Conservation (phyloP, 2,113 vertebrate genomes). For the Spermophilus dauricus region DNA sequence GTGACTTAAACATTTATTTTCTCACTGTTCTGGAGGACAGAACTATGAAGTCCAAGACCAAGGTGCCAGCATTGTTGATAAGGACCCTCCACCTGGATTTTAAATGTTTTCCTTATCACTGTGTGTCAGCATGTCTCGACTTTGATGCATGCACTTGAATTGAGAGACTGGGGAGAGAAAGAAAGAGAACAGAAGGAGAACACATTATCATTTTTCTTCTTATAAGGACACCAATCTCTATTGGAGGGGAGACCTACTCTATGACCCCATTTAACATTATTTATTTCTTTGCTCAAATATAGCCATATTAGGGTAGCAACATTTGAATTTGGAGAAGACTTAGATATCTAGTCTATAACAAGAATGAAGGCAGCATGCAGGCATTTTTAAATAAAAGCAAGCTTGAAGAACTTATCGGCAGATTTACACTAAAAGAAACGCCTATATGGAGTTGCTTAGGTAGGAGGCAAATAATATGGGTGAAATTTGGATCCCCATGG, state of each 20-base stretch:
- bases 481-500: not conserved
- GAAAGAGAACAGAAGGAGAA: not conserved
- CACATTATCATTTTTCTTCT: not conserved
- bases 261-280: too few relatives aligned
- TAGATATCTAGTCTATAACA: not conserved
- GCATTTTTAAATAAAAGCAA: not conserved
- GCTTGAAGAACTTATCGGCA: not conserved
- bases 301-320: too few relatives aligned
- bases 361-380: not conserved
- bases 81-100: rapidly evolving
- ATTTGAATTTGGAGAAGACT: not conserved
- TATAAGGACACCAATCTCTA: not conserved
- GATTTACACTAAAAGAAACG: not conserved
- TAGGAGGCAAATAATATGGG: not conserved
- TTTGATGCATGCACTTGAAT: not conserved
- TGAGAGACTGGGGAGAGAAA: not conserved
- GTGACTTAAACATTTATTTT: not conserved
- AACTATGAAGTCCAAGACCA: not conserved
- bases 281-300: not conserved
- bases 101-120: too few relatives aligned
- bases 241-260: not conserved
- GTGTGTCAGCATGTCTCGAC: not conserved
- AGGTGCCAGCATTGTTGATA: rapidly evolving
- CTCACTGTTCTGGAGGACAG: not conserved
- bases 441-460: not conserved